Conservation (phyloP, 2,113 vertebrate genomes). For the Ciconia maguari region DNA sequence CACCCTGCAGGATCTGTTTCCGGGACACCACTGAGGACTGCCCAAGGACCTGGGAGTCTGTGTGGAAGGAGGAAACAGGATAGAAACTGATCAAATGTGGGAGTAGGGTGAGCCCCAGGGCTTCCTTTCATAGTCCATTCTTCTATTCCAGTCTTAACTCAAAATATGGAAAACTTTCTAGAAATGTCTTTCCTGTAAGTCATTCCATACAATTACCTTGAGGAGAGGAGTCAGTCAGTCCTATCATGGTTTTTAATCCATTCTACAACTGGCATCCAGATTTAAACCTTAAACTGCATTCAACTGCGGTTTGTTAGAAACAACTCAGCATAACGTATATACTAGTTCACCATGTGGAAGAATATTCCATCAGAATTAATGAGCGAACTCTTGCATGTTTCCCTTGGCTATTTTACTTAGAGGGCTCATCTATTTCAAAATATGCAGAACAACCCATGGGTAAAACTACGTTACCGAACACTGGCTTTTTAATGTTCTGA, state of each 20-base stretch:
- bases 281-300: background rate
- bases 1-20: background rate
- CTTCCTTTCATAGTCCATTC: background rate
- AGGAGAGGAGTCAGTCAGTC: background rate
- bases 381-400: background rate
- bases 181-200: background rate
- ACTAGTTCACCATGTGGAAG: background rate
- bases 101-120: background rate
- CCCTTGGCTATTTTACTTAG: background rate
- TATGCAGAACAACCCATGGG: background rate
- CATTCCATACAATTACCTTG: background rate
- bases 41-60: background rate
- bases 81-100: background rate
- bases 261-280: background rate
- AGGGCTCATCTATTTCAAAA: background rate
- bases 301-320: background rate
- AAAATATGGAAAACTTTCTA: background rate
- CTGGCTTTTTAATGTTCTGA: background rate
- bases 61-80: background rate
- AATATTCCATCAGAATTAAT: background rate
- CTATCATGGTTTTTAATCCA: background rate
- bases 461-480: background rate
- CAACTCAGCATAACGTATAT: rapidly evolving
- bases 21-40: background rate
- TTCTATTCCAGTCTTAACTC: background rate